Conservation (phyloP, 2,113 vertebrate species). For the Solea senegalensis region DNA sequence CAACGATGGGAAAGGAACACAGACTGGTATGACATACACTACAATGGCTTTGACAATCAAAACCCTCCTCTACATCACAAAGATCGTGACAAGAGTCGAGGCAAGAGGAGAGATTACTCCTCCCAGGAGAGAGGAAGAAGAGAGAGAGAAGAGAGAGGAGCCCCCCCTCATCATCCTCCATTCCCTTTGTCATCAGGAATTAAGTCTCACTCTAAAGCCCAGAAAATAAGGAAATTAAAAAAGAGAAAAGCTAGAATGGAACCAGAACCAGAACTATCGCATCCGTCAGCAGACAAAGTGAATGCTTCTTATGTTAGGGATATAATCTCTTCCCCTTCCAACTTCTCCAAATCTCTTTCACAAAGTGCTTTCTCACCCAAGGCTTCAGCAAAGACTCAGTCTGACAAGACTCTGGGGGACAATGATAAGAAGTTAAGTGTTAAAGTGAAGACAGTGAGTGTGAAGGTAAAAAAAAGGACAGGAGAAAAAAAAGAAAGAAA, state of each 20-base stretch:
- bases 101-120: constrained; percentile 84
- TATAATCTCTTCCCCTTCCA: constrained; percentile 53
- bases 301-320: constrained; percentile 96
- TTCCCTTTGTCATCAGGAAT: constrained; percentile 66
- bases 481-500: constrained; percentile 86
- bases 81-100: constrained; percentile 58
- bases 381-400: constrained; percentile 45
- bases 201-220: constrained; percentile 83
- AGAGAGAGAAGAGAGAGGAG: constrained; percentile 88
- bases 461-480: constrained; percentile 85
- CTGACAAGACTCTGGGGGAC: constrained; percentile 67
- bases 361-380: constrained; percentile 78
- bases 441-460: constrained; percentile 83
- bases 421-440: constrained; percentile 62
- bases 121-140: constrained; percentile 87
- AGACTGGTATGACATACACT: constrained; percentile 96
- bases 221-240: constrained; percentile 86
- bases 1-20: constrained; percentile 94
- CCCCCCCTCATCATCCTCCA: constrained; percentile 77
- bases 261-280: constrained; percentile 83
- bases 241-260: constrained; percentile 92
- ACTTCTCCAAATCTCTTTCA: constrained; percentile 55
- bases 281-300: constrained; percentile 87
- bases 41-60: constrained; percentile 85
- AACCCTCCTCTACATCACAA: constrained; percentile 63